These are phyloP conservation scores for Trachymyrmex cornetzi DNA, from an alignment of 1,140 invertebrate genomes.

Conservation along the genomic window DNA sequence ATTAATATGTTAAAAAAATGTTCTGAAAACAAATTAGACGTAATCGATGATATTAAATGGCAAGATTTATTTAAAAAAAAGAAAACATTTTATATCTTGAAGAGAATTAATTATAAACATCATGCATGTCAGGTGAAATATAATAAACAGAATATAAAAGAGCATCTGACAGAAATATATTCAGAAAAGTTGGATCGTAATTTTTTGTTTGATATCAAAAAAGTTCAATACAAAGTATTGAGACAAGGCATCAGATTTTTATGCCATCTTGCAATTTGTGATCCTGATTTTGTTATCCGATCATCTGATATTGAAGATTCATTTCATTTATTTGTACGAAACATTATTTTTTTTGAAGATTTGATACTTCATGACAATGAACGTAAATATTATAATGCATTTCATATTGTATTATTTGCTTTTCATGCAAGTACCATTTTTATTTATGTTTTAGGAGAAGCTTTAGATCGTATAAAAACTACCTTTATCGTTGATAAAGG, in stretches of 20 bases:
- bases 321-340: constrained; percentile 80
- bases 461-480: constrained; percentile 70
- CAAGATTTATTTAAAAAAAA: constrained; percentile 24
- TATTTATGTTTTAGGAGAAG: constrained; percentile 62
- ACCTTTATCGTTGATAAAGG: constrained; percentile 68
- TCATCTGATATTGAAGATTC: constrained; percentile 79
- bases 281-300: constrained; percentile 79
- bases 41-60: constrained; percentile 13
- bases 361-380: constrained; percentile 79
- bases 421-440: background rate
- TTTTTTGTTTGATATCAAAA: constrained; percentile 76
- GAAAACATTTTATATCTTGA: constrained; percentile 20
- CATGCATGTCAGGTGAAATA: background rate
- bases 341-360: constrained; percentile 75
- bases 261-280: constrained; percentile 79
- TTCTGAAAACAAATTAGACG: constrained; percentile 72
- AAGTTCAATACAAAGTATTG: constrained; percentile 75
- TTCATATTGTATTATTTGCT: constrained; percentile 26
- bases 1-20: constrained; percentile 80
- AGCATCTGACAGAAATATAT: constrained; percentile 55
- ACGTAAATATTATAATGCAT: constrained; percentile 73
- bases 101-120: constrained; percentile 62
- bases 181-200: constrained; percentile 61
- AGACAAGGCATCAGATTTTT: constrained; percentile 81
- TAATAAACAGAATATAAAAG: background rate